Evolutionary conservation across 30 jellyfish, hydroid and myxozoan genomes (phyloP).

Genomic region (Clytia hemisphaerica): DNA sequence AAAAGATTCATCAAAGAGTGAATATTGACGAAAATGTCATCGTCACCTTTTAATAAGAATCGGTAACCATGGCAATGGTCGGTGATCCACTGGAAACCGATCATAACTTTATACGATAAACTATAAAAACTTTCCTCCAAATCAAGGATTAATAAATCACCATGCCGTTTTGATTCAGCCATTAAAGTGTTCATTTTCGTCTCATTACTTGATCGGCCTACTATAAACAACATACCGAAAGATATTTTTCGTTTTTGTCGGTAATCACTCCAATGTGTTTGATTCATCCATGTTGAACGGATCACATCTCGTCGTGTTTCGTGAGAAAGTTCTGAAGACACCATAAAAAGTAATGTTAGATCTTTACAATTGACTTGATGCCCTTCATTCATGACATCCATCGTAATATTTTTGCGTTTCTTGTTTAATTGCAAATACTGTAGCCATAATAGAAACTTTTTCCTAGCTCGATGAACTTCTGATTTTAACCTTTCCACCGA

Average conservation of each 20-base stretch:
- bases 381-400: background rate
- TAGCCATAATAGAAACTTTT: no score
- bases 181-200: background rate
- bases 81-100: background rate
- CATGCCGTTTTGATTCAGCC: background rate
- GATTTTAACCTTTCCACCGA: no score
- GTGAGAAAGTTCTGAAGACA: slow-evolving; percentile 2
- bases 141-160: background rate
- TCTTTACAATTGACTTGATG: background rate
- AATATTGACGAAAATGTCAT: slow-evolving; percentile 19
- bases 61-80: no score
- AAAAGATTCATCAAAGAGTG: background rate
- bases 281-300: slow-evolving; percentile 6
- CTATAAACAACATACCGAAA: slow-evolving; percentile 3
- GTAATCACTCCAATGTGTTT: background rate
- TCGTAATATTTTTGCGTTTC: background rate
- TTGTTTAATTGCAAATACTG: no score
- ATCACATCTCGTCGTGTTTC: background rate
- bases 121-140: slow-evolving; percentile 15
- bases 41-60: slow-evolving; percentile 30
- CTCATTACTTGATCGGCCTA: background rate
- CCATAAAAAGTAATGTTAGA: background rate
- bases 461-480: no score
- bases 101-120: background rate
- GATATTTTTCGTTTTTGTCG: background rate